Percentiles rank a stretch among this genome's conserved stretches.
phyloP scores from a whole-genome alignment of 2,797 vertebrate genomes.

The Tragelaphus eurycerus region DNA sequence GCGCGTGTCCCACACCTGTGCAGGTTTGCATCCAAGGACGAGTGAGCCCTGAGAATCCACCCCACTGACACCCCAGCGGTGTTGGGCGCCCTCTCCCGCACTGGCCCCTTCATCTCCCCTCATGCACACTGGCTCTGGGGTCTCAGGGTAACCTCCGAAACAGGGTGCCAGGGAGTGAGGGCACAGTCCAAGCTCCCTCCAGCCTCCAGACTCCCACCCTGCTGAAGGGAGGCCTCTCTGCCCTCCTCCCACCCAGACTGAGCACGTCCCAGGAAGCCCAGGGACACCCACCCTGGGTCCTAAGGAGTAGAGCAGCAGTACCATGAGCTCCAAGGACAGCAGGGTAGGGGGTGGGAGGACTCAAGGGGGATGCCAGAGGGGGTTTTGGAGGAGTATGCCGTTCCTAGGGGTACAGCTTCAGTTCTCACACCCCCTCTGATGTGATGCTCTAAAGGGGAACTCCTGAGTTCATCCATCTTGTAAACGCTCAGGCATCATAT shows the following conservation, averaged over 20 bases:
- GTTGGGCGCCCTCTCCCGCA: neutral
- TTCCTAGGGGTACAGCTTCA: neutral
- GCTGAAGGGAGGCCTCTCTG: neutral
- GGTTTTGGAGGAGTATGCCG: neutral
- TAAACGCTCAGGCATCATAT: neutral
- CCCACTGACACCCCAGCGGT: neutral
- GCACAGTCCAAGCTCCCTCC: neutral
- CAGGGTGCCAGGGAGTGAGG: neutral
- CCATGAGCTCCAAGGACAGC: neutral
- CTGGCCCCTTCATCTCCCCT: too few species aligned
- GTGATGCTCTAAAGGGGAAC: neutral
- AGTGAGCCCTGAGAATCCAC: neutral
- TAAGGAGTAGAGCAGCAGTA: neutral
- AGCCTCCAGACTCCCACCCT: neutral
- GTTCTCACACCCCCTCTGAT: neutral
- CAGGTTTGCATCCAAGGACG: neutral
- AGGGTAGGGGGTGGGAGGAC: neutral
- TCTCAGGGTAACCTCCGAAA: neutral
- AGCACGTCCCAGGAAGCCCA: accelerated
- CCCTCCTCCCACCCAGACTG: neutral
- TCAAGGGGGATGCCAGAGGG: neutral
- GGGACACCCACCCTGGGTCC: neutral
- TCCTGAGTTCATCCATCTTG: neutral
- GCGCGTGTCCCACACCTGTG: neutral
- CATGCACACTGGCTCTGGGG: accelerated